Conservation (phyloP, 1,140 invertebrate species). For the Drosophila virilis region DNA sequence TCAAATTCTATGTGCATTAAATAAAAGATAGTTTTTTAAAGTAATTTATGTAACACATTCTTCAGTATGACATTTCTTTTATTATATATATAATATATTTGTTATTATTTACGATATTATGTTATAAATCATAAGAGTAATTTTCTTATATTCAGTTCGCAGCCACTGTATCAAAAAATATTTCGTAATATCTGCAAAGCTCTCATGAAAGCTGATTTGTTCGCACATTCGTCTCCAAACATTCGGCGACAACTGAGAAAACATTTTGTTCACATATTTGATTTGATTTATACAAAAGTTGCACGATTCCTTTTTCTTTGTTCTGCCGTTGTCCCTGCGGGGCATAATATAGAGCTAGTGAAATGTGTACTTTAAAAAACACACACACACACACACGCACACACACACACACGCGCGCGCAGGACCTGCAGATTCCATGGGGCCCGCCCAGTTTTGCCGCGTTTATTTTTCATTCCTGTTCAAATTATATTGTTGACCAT, state of each 20-base stretch:
- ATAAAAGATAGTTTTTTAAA: too few relatives aligned
- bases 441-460: constrained; percentile 51
- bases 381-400: not conserved
- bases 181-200: not conserved
- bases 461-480: constrained; percentile 81
- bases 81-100: too few relatives aligned
- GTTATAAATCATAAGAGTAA: too few relatives aligned
- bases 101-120: too few relatives aligned
- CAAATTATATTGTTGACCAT: constrained; percentile 81
- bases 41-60: too few relatives aligned
- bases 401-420: not conserved
- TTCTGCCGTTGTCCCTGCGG: constrained; percentile 6
- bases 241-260: constrained; percentile 53
- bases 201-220: constrained; percentile 26
- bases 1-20: too few relatives aligned
- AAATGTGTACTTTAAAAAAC: not conserved
- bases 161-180: not conserved
- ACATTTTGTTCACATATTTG: constrained; percentile 79
- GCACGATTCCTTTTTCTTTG: constrained; percentile 25
- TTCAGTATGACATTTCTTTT: too few relatives aligned
- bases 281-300: constrained; percentile 78
- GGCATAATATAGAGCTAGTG: not conserved
- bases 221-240: constrained; percentile 29
- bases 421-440: constrained; percentile 16
- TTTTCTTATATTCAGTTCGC: not conserved